phyloP scores from a whole-genome alignment of 2,113 vertebrate species.

The Ailuropoda melanoleuca region DNA sequence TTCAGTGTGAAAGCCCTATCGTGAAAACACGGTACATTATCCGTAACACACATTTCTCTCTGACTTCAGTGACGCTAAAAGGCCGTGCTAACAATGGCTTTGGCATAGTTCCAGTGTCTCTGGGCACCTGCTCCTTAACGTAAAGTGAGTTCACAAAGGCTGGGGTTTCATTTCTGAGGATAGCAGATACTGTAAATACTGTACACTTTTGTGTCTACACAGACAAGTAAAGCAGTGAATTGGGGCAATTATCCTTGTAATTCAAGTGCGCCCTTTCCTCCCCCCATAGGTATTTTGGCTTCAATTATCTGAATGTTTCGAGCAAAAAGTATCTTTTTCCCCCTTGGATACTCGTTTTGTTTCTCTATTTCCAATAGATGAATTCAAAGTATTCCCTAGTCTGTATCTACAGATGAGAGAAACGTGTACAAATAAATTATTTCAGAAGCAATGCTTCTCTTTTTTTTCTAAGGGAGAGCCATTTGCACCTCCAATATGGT shows the following conservation, averaged over 20 bases:
- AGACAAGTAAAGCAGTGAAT: conserved; percentile 31
- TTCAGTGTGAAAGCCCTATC: not conserved
- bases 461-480: not conserved
- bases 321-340: not conserved
- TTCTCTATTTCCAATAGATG: not conserved
- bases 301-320: not conserved
- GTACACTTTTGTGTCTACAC: not conserved
- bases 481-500: not conserved
- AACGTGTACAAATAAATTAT: not conserved
- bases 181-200: conserved; percentile 57
- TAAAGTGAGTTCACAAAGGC: conserved; percentile 40
- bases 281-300: conserved; percentile 33
- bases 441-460: not conserved
- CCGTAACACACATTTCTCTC: conserved; percentile 45
- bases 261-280: not conserved
- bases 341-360: not conserved
- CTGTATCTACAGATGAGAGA: not conserved
- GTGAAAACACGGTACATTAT: not conserved
- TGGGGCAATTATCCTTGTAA: conserved; percentile 53
- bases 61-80: conserved; percentile 61
- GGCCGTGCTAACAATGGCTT: conserved; percentile 40
- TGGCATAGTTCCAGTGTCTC: conserved; percentile 6
- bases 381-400: not conserved
- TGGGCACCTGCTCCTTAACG: conserved; percentile 51
- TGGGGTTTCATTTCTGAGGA: not conserved